Evolutionary conservation across 2,797 vertebrate species (phyloP).

Genomic region (Gambusia yucatana): DNA sequence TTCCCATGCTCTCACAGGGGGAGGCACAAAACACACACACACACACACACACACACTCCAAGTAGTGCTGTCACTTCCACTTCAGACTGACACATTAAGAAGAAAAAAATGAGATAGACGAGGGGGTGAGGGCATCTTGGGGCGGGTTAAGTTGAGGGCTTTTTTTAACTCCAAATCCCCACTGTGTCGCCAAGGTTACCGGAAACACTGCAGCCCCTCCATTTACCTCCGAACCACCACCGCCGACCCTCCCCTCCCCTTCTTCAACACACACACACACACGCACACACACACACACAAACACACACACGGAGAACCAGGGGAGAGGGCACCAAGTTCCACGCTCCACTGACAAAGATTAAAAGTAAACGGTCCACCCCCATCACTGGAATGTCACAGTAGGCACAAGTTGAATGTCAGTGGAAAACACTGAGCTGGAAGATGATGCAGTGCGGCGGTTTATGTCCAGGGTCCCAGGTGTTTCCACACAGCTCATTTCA

Average conservation of each 20-base stretch:
- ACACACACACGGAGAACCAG: conserved; percentile 50
- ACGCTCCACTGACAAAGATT: conserved; percentile 77
- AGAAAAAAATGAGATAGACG: conserved; percentile 60
- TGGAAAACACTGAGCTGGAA: conserved; percentile 42
- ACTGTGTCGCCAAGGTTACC: conserved; percentile 83
- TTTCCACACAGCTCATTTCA: neutral
- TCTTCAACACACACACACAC: conserved; percentile 26
- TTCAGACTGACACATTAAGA: conserved; percentile 78
- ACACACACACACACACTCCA: conserved; percentile 39
- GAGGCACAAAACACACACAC: conserved; percentile 42
- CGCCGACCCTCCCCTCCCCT: conserved; percentile 25
- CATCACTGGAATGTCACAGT: conserved; percentile 76
- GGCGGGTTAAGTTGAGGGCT: conserved; percentile 72
- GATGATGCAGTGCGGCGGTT: neutral
- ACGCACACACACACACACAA: neutral
- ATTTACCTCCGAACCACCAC: conserved; percentile 60
- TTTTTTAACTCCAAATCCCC: conserved; percentile 74
- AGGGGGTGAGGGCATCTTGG: conserved; percentile 48
- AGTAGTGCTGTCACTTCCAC: conserved; percentile 77
- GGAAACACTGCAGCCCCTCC: conserved; percentile 77
- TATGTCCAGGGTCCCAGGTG: neutral
- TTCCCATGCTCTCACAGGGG: conserved; percentile 72
- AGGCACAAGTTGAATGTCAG: conserved; percentile 80
- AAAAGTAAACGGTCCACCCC: conserved; percentile 73
- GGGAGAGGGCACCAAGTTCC: conserved; percentile 71